phyloP scores from a whole-genome alignment of 2,113 vertebrate genomes.

The Dolichotis patagonum region DNA sequence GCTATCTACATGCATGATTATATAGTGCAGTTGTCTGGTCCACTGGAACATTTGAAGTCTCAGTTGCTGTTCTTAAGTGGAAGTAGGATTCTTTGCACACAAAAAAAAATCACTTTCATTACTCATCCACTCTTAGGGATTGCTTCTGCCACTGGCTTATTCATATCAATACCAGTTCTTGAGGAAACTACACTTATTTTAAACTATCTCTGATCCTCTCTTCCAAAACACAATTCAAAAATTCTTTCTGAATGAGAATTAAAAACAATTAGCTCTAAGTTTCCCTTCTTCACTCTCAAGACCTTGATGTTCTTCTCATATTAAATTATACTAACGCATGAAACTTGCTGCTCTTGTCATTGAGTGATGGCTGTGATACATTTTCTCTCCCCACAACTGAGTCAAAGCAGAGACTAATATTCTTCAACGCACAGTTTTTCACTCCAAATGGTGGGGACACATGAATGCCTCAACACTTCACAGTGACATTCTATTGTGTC shows the following conservation, averaged over 20 bases:
- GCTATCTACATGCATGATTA: background rate
- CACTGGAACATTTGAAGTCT: background rate
- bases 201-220: background rate
- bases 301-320: background rate
- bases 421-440: background rate
- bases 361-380: background rate
- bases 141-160: background rate
- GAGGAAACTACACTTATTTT: background rate
- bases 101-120: background rate
- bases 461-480: fast-evolving
- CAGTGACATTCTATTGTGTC: background rate
- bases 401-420: background rate
- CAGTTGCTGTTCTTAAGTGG: background rate
- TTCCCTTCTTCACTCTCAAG: background rate
- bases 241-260: background rate
- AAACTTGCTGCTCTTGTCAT: background rate
- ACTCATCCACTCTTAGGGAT: background rate
- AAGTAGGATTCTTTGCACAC: background rate
- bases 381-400: background rate
- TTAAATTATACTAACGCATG: background rate
- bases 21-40: background rate
- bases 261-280: background rate
- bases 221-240: background rate
- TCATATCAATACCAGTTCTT: background rate
- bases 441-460: background rate